These are phyloP conservation scores for Nezara viridula DNA, from an alignment of 2,888 invertebrate genomes.

Conservation along the genomic window DNA sequence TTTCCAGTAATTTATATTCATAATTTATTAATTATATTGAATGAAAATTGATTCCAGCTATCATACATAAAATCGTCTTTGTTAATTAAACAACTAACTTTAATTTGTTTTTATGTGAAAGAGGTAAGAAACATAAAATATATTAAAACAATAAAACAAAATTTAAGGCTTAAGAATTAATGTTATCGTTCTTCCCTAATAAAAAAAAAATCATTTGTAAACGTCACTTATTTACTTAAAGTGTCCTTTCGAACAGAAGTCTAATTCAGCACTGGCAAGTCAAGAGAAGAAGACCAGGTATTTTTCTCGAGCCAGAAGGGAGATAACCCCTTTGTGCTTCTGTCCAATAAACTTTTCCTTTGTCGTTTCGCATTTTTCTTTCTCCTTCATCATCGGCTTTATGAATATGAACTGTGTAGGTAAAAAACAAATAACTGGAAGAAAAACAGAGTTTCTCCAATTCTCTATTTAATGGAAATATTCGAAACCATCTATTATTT, in stretches of 20 bases:
- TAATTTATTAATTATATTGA: too few species aligned
- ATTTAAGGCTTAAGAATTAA: not conserved
- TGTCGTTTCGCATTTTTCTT: not conserved
- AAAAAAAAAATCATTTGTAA: not conserved
- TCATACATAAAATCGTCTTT: too few species aligned
- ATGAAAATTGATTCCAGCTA: too few species aligned
- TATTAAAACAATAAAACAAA: too few species aligned
- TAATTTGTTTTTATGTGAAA: too few species aligned
- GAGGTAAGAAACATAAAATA: too few species aligned
- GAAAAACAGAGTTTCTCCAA: not conserved
- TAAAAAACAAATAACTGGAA: not conserved
- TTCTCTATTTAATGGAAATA: not conserved
- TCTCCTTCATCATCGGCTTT: not conserved
- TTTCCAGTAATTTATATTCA: too few species aligned
- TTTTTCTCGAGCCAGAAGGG: not conserved
- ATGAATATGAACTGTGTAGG: not conserved
- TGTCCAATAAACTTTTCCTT: constrained; percentile 21
- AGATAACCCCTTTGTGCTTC: constrained; percentile 6
- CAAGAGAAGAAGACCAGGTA: not conserved
- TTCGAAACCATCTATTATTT: not conserved
- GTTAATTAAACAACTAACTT: too few species aligned
- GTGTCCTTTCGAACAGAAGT: not conserved
- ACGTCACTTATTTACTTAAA: not conserved
- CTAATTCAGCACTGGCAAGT: not conserved
- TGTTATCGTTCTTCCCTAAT: not conserved